Evolutionary conservation across 2,888 invertebrate species (phyloP).

Genomic region (Lampropteryx suffumata): DNA sequence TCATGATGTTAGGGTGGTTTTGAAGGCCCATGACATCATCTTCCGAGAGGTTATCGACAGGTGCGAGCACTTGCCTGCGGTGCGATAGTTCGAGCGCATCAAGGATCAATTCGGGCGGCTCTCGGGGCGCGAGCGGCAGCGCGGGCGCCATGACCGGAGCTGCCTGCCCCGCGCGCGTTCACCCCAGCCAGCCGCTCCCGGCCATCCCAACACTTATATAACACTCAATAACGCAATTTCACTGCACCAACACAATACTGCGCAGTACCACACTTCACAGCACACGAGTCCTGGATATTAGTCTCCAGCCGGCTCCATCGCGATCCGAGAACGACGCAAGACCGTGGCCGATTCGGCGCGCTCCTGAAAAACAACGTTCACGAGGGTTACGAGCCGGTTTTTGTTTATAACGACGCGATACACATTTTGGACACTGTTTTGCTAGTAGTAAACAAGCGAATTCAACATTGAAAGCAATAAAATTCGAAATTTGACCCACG

Average conservation of each 20-base stretch:
- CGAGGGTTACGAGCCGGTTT: slow-evolving; percentile 65
- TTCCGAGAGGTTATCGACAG: slow-evolving; percentile 81
- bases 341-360: slow-evolving; percentile 59
- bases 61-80: slow-evolving; percentile 72
- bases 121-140: slow-evolving; percentile 88
- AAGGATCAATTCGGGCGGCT: slow-evolving; percentile 56
- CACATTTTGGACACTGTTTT: slow-evolving; percentile 15
- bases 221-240: slow-evolving; percentile 54
- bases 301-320: slow-evolving; percentile 71
- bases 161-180: slow-evolving; percentile 64
- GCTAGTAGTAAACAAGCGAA: slow-evolving; percentile 29
- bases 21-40: slow-evolving; percentile 84
- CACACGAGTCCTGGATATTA: slow-evolving; percentile 46
- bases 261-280: slow-evolving; percentile 57
- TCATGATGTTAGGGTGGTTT: slow-evolving; percentile 80
- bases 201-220: slow-evolving; percentile 73
- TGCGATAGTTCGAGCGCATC: slow-evolving; percentile 53
- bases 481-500: slow-evolving; percentile 80
- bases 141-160: slow-evolving; percentile 96
- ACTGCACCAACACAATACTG: slow-evolving; percentile 57
- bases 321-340: slow-evolving; percentile 46
- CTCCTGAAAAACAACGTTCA: slow-evolving; percentile 75
- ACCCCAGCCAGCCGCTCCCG: slow-evolving; percentile 62
- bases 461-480: slow-evolving; percentile 37
- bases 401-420: slow-evolving; percentile 45